phyloP scores from a whole-genome alignment of 1,140 invertebrate genomes.

The Helicoverpa armigera region DNA sequence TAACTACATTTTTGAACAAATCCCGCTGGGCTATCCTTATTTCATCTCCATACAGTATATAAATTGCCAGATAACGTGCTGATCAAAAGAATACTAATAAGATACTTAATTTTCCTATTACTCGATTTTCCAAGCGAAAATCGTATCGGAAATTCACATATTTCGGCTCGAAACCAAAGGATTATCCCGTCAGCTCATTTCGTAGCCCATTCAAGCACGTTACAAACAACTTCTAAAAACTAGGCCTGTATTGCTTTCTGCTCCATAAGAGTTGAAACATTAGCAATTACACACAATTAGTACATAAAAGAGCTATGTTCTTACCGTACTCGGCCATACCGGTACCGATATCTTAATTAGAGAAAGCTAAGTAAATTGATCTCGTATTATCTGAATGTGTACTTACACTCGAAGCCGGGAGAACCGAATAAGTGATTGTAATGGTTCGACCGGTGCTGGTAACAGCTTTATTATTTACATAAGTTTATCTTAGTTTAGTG shows the following conservation, averaged over 20 bases:
- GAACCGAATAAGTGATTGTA: background rate
- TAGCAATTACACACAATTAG: slow-evolving; percentile 18
- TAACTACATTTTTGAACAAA: no score
- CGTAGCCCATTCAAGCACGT: background rate
- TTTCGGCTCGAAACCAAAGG: no score
- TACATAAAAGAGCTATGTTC: slow-evolving; percentile 1
- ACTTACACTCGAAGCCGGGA: background rate
- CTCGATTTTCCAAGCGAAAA: no score
- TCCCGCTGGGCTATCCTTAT: no score
- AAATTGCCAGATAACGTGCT: no score
- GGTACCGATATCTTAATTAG: slow-evolving; percentile 28
- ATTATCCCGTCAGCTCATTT: background rate
- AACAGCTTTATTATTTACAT: background rate
- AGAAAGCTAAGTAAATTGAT: slow-evolving; percentile 34
- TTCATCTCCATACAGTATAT: background rate
- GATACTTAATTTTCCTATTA: no score
- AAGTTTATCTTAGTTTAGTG: background rate
- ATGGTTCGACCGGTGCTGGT: background rate
- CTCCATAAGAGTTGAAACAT: slow-evolving; percentile 20
- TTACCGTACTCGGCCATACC: background rate
- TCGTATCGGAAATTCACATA: no score
- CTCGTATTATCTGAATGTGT: background rate
- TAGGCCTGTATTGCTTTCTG: slow-evolving; percentile 19
- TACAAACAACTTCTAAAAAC: background rate
- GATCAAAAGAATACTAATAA: no score